A percentile compares a stretch with the other conserved stretches of the same genome.
Evolutionary conservation across 2,888 invertebrate species (phyloP).

Genomic region (Cyclophora albipunctata): DNA sequence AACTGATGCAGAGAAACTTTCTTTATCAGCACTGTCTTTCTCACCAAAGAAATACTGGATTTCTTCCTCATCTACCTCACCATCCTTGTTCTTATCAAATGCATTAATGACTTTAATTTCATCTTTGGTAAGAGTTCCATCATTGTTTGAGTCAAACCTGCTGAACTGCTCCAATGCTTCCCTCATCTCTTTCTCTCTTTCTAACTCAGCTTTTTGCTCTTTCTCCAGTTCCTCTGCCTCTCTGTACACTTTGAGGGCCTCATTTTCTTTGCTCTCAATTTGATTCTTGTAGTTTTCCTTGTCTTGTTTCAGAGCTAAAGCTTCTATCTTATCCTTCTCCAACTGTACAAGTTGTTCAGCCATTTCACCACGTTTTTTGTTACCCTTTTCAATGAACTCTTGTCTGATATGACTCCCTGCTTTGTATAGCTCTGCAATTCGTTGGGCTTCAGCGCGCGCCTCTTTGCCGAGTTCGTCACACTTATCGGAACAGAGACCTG

Average conservation of each 20-base stretch:
- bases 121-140: constrained; percentile 80
- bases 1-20: constrained; percentile 80
- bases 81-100: constrained; percentile 94
- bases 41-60: constrained; percentile 84
- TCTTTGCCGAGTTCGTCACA: constrained; percentile 87
- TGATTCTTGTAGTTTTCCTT: constrained; percentile 82
- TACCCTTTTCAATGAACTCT: constrained; percentile 85
- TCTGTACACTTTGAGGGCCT: constrained; percentile 85
- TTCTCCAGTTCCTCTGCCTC: constrained; percentile 79
- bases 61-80: constrained; percentile 91
- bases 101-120: constrained; percentile 82
- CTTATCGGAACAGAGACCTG: constrained; percentile 81
- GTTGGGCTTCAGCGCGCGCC: constrained; percentile 83
- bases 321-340: constrained; percentile 82
- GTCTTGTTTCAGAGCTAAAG: constrained; percentile 86
- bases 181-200: constrained; percentile 68
- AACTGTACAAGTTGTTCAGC: constrained; percentile 81
- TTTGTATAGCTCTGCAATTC: constrained; percentile 81
- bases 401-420: constrained; percentile 85
- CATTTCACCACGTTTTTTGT: constrained; percentile 83
- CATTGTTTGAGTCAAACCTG: constrained; percentile 86
- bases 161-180: constrained; percentile 85
- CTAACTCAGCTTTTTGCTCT: constrained; percentile 74
- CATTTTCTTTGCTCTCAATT: constrained; percentile 83
- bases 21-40: constrained; percentile 78